Evolutionary conservation across 2,113 vertebrate species (phyloP).

Genomic region (Phasianus colchicus): DNA sequence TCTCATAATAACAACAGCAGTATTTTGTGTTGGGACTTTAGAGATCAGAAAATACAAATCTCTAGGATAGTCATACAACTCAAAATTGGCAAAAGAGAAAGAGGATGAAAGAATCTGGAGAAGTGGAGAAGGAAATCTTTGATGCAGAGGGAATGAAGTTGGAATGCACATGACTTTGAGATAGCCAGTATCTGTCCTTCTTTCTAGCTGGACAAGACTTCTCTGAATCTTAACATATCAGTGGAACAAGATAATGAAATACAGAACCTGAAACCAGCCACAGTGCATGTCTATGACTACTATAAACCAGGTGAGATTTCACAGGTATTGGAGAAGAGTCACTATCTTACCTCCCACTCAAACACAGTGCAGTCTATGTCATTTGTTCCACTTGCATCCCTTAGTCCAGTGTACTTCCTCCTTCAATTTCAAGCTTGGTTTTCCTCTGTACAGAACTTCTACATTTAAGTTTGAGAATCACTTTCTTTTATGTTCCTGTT

Average conservation of each 20-base stretch:
- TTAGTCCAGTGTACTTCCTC: not conserved
- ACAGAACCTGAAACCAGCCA: constrained; percentile 52
- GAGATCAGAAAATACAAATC: not conserved
- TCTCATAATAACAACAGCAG: not conserved
- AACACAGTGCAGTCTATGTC: not conserved
- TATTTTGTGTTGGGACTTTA: not conserved
- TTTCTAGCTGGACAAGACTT: constrained; percentile 10
- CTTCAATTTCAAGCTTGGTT: not conserved
- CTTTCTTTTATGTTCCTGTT: not conserved
- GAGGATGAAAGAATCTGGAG: not conserved
- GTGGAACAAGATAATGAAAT: constrained; percentile 56
- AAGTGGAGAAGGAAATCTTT: not conserved
- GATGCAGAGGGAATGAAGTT: not conserved
- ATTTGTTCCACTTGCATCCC: not conserved
- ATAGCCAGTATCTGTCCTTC: not conserved
- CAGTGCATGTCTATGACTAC: constrained; percentile 44
- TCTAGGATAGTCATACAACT: not conserved
- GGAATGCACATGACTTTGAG: not conserved
- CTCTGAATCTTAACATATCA: constrained; percentile 37
- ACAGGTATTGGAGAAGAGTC: not conserved
- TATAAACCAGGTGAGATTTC: constrained; percentile 51
- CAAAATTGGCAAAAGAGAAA: not conserved
- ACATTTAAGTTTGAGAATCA: not conserved
- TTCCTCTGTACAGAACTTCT: not conserved
- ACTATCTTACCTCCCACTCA: not conserved